These are phyloP conservation scores for Pachycephala philippinensis DNA, from an alignment of 2,113 vertebrate species.

Conservation along the genomic window DNA sequence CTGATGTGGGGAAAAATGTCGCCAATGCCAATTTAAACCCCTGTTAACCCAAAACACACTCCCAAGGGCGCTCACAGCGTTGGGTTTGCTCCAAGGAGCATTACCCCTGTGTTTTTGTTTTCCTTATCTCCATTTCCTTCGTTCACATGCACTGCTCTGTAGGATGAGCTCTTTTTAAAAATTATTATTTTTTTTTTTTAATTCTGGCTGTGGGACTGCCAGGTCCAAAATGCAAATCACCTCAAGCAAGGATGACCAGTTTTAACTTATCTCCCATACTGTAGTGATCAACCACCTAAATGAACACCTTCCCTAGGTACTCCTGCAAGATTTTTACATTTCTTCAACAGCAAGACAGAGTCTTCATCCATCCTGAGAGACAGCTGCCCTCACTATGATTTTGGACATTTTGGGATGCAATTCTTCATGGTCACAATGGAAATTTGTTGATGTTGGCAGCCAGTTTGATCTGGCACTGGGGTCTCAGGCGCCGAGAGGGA, in stretches of 20 bases:
- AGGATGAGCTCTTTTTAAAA: background rate
- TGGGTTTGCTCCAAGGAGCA: background rate
- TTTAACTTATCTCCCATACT: background rate
- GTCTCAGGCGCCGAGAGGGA: background rate
- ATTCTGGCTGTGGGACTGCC: background rate
- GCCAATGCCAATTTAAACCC: background rate
- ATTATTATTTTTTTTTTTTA: background rate
- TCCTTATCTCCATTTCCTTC: background rate
- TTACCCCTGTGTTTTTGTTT: background rate
- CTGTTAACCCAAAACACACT: rapidly evolving
- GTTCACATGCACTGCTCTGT: background rate
- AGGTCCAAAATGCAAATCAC: background rate
- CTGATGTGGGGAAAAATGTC: background rate
- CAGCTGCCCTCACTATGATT: background rate
- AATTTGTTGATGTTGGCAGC: background rate
- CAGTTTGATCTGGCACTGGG: background rate
- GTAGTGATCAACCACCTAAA: background rate
- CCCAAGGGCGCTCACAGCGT: rapidly evolving
- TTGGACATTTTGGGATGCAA: background rate
- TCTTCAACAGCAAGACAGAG: background rate
- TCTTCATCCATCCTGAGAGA: background rate
- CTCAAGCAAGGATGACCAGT: background rate
- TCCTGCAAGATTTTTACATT: background rate
- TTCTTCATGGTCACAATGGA: background rate
- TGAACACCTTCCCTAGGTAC: background rate